Conservation (phyloP, 1,140 invertebrate species). For the Ruditapes philippinarum region DNA sequence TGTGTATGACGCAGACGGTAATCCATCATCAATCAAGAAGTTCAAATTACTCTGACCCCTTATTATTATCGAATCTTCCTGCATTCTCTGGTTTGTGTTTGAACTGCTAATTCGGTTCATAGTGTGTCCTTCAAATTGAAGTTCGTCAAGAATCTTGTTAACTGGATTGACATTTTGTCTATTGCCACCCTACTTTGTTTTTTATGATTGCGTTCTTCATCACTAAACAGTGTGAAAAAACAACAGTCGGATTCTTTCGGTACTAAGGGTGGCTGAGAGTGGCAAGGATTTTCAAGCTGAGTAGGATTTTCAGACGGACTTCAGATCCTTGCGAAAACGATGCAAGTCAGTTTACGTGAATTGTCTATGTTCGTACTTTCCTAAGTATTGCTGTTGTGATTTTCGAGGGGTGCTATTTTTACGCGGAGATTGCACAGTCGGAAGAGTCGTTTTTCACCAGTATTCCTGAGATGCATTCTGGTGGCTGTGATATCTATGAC, state of each 20-base stretch:
- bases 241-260: slow-evolving; percentile 75
- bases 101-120: slow-evolving; percentile 83
- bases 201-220: slow-evolving; percentile 68
- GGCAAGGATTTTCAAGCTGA: slow-evolving; percentile 84
- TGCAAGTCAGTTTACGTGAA: slow-evolving; percentile 99
- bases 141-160: slow-evolving; percentile 94
- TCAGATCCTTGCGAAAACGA: slow-evolving; percentile 89
- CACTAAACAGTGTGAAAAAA: slow-evolving; percentile 44
- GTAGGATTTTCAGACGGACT: slow-evolving; percentile 84
- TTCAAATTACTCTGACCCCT: slow-evolving; percentile 78
- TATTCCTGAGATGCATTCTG: slow-evolving; percentile 86
- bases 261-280: slow-evolving; percentile 84
- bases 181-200: slow-evolving; percentile 99
- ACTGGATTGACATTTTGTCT: slow-evolving; percentile 99
- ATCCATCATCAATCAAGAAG: neutral
- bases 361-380: slow-evolving; percentile 99
- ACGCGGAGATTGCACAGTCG: slow-evolving; percentile 80
- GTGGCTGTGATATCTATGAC: slow-evolving; percentile 85
- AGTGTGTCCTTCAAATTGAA: slow-evolving; percentile 84
- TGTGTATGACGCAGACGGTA: slow-evolving; percentile 37
- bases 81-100: slow-evolving; percentile 87
- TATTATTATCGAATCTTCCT: slow-evolving; percentile 85
- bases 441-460: slow-evolving; percentile 79
- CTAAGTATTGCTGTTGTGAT: slow-evolving; percentile 88
- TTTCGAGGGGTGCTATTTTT: slow-evolving; percentile 83